These are phyloP conservation scores for Lagenorhynchus albirostris DNA, from an alignment of 2,113 vertebrate species.

Conservation along the genomic window DNA sequence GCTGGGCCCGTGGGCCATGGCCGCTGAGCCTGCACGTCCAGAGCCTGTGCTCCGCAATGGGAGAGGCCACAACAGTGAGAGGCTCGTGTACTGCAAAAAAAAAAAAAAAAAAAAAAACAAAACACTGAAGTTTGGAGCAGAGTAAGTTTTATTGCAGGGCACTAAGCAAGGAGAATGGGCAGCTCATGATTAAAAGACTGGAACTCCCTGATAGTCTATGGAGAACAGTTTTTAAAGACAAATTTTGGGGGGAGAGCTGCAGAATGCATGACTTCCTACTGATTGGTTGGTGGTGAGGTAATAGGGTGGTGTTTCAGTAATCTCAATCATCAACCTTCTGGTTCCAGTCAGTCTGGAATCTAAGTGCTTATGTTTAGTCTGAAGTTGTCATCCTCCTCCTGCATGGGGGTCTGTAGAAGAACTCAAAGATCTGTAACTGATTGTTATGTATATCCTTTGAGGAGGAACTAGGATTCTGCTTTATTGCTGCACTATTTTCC, in stretches of 20 bases:
- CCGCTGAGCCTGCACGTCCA: no score
- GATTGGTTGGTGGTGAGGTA: not conserved
- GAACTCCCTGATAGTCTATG: not conserved
- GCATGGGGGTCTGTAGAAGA: not conserved
- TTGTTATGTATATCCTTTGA: not conserved
- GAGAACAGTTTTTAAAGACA: not conserved
- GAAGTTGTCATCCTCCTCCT: not conserved
- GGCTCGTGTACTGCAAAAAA: no score
- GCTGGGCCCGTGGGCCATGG: no score
- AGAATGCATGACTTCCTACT: not conserved
- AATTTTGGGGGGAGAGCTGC: not conserved
- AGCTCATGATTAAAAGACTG: not conserved
- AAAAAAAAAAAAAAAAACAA: no score
- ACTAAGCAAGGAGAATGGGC: not conserved
- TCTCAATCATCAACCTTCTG: not conserved
- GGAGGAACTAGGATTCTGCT: not conserved
- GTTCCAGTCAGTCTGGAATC: not conserved
- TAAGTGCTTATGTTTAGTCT: not conserved
- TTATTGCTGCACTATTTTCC: not conserved
- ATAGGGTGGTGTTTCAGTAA: not conserved
- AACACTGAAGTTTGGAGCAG: not conserved
- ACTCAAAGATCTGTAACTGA: not conserved
- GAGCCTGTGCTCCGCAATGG: no score
- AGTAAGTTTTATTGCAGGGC: not conserved
- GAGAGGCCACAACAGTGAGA: no score